Base-by-base conservation (phyloP, 1,140 invertebrate species). In the Anastrepha ludens region DNA sequence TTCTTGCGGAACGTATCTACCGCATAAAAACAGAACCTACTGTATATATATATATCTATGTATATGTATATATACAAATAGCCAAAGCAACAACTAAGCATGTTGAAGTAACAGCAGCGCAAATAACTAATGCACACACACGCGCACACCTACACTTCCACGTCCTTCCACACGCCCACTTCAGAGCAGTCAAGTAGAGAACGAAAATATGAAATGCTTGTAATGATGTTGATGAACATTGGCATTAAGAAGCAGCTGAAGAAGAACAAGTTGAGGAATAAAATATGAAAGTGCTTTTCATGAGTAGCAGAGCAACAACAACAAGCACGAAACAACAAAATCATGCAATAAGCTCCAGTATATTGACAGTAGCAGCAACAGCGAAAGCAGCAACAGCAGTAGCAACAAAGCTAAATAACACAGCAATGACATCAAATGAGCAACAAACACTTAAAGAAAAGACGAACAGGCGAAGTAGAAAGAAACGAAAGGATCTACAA, bases 201-300 rank as follows among this genome's bases (percentile, higher is more conserved):
- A 15, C 44, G 13, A n/a, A 74, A 74, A 74, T 74, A 74, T 74
- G 70, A 74, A 47, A 74, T 47, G 41, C 44, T 47, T n/a, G 70
- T 74, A 74, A 74, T 74, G 70, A 74, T 74, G 39, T 74, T 74
- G 70, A 74, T 44, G 70, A 74, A 47, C 44, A 74, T 50, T 9
- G n/a, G 44, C 70, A 47, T 74, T n/a, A 47, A 74, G 17, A 47
- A 29, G 29, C 29, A 11, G 44, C 15, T 17, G 20, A 67, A 67
- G 39, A 67, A 67, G 11, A 67, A 67, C 5, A 74, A 74, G 44
- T 74, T 74, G 39, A n/a, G 6, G 41, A 67, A 74, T 47, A 74
- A 44, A 44, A 2, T 41, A 47, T 9, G 3, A 74, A 74, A 74
- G 39, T 74, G 13, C 41, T 74, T 47, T 11, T 1, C 11, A n/a